A percentile compares a stretch with the other conserved stretches of the same genome.
Conservation (phyloP, 2,113 vertebrate genomes). For the Dendropsophus ebraccatus region DNA sequence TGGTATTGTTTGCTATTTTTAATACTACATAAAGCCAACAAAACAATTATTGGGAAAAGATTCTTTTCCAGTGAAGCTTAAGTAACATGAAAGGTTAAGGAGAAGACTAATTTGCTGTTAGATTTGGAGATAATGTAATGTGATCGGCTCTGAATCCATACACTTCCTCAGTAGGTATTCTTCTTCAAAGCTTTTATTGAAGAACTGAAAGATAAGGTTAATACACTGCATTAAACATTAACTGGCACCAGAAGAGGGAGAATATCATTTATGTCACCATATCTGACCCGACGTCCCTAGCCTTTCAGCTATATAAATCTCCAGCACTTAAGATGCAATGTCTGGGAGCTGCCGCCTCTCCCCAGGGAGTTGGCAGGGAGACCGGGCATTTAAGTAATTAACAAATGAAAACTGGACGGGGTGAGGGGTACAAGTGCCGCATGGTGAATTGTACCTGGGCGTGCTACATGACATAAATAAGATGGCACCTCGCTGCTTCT, state of each 20-base stretch:
- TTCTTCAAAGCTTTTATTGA: slow-evolving; percentile 17
- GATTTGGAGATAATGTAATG: neutral
- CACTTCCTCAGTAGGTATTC: neutral
- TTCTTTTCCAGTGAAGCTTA: neutral
- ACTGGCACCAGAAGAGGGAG: slow-evolving; percentile 43
- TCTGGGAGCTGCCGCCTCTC: slow-evolving; percentile 60
- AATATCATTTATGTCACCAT: slow-evolving; percentile 1
- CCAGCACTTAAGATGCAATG: slow-evolving; percentile 46
- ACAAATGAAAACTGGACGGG: slow-evolving; percentile 56
- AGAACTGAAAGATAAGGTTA: slow-evolving; percentile 39
- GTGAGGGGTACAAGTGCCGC: slow-evolving; percentile 26
- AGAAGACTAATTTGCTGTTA: neutral
- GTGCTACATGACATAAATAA: neutral
- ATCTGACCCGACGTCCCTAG: slow-evolving; percentile 15
- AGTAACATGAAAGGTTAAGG: neutral
- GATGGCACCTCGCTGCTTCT: neutral
- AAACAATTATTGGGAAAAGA: neutral
- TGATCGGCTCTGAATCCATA: neutral
- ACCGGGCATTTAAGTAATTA: slow-evolving; percentile 62
- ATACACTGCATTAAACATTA: slow-evolving; percentile 48
- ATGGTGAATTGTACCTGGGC: neutral
- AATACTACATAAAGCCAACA: neutral
- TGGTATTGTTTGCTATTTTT: too few species aligned
- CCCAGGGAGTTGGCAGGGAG: slow-evolving; percentile 58
- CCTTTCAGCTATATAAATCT: slow-evolving; percentile 49